Conservation (phyloP, 2,113 vertebrate species). For the Lethenteron reissneri region DNA sequence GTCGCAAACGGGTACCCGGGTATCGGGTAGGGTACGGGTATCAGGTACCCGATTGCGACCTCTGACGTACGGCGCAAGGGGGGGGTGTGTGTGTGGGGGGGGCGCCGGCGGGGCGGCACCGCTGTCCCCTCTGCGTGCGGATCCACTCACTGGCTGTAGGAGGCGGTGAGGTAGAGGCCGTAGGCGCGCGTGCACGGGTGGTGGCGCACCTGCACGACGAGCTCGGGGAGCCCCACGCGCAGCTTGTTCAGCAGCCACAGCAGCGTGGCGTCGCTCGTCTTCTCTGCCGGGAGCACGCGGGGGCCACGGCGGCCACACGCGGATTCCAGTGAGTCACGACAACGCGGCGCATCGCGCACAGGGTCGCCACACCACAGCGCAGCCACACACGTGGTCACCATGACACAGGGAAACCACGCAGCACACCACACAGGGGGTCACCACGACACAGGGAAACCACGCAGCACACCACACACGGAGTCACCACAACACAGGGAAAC, state of each 20-base stretch:
- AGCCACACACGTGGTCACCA: background rate
- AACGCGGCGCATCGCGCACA: no score
- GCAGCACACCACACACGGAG: no score
- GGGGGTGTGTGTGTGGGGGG: no score
- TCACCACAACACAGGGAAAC: no score
- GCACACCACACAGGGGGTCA: background rate
- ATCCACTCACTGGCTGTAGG: conserved; percentile 57
- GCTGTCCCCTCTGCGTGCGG: background rate
- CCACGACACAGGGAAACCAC: background rate
- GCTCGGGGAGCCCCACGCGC: conserved; percentile 76
- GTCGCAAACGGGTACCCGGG: no score
- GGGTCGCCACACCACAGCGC: no score
- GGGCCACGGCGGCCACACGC: conserved; percentile 6
- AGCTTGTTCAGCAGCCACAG: conserved; percentile 90
- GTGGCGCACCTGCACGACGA: conserved; percentile 88
- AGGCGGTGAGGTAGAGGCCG: conserved; percentile 86
- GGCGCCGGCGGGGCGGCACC: background rate
- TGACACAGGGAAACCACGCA: no score
- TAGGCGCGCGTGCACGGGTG: conserved; percentile 65
- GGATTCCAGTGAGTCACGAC: no score
- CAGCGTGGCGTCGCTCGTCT: conserved; percentile 82
- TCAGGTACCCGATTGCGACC: no score
- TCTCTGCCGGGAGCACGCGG: conserved; percentile 30
- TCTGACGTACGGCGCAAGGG: no score
- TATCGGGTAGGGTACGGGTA: no score